phyloP scores from a whole-genome alignment of 2,888 invertebrate species.

The Metellina segmentata region DNA sequence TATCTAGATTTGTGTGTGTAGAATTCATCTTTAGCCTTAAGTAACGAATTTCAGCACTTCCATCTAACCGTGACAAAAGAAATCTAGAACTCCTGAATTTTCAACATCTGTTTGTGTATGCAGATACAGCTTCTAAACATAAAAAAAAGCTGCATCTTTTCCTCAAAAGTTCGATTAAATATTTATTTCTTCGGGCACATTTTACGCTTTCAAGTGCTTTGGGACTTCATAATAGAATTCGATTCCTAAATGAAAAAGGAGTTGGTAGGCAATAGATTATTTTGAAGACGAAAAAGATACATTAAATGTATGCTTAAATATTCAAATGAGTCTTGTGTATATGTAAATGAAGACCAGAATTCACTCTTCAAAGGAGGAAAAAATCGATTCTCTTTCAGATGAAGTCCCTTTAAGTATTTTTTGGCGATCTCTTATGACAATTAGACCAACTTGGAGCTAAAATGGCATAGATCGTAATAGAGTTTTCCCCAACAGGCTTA shows the following conservation, averaged over 20 bases:
- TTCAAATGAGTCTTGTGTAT: slow-evolving; percentile 57
- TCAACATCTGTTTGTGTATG: not conserved
- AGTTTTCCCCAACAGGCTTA: not conserved
- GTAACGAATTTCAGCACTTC: not conserved
- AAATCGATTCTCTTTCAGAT: slow-evolving; percentile 36
- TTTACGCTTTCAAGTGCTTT: slow-evolving; percentile 3
- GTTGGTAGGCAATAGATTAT: slow-evolving; percentile 46
- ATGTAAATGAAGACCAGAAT: slow-evolving; percentile 57
- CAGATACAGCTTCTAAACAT: not conserved
- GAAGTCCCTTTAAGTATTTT: slow-evolving; percentile 47
- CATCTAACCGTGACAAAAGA: not conserved
- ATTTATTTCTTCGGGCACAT: slow-evolving; percentile 34
- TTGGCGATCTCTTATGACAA: slow-evolving; percentile 29
- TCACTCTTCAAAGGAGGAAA: slow-evolving; percentile 20
- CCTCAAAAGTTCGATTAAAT: slow-evolving; percentile 28
- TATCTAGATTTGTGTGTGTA: not conserved
- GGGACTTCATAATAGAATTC: slow-evolving; percentile 36
- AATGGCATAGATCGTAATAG: slow-evolving; percentile 19
- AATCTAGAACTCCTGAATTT: not conserved
- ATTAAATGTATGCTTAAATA: slow-evolving; percentile 64
- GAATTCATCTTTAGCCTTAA: not conserved
- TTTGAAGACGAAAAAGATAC: slow-evolving; percentile 41
- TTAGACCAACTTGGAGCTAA: slow-evolving; percentile 31
- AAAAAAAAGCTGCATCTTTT: not conserved
- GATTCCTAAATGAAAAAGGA: slow-evolving; percentile 39